Base-by-base conservation (phyloP, 2,113 vertebrate genomes). In the Trogon surrucura region DNA sequence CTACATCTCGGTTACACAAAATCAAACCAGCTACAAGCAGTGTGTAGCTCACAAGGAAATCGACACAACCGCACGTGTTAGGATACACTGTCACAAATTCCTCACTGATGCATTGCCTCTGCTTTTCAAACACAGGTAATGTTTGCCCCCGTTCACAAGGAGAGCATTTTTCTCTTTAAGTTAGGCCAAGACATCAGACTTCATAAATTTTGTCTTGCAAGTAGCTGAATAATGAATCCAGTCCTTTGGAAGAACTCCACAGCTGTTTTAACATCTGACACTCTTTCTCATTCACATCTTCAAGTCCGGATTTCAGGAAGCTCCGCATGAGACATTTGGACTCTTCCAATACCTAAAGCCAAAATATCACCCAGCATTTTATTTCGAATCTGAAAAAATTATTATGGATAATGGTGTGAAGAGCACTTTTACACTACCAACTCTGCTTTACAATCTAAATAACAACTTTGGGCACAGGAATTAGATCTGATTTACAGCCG, bases 171-270 rank as follows among this genome's bases (percentile, higher is more conserved):
- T 83, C 58, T 15, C 26, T 30, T 72, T 26, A 44, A 27, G n/a
- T 74, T 9, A 69, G 30, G 57, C 73, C 13, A 29, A 27, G 88
- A 54, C 78, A 61, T 99, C 98, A 99, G 95, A 99, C 99, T 96
- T 99, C 99, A 16, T 98, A 99, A 22, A 98, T 98, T 94, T 99
- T 99, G 98, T 98, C 99, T 95, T 99, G 99, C 95, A 99, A 97
- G 96, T 99, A 99, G 97, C 98, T 99, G 97, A 99, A 99, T 48
- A 99, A 98, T 2, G 99, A 99, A 94, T 99, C 99, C 86, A 99
- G 98, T 97, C 99, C 99, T 97, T 99, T 99, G 96, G 99, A 99
- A 88, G 99, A 99, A 79, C 99, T 99, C 99, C 99, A 99, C 83
- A 99, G 98, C 95, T 99, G 99, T 91, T 98, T 99, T 79, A 99